Base-by-base conservation (phyloP, 2,113 vertebrate genomes). In the Ictalurus furcatus region DNA sequence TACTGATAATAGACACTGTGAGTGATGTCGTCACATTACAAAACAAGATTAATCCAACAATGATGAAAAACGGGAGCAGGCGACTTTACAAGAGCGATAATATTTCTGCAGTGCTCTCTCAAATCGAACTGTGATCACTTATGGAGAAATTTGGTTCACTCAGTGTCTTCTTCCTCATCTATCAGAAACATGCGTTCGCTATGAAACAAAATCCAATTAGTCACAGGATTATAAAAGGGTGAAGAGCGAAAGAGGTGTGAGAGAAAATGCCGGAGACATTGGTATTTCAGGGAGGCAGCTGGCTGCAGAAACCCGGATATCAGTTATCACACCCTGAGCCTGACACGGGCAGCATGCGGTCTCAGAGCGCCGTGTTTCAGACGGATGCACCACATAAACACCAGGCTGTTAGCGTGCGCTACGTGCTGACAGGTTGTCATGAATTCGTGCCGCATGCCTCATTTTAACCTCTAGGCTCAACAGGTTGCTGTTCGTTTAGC, bases 381-480 rank as follows among this genome's bases (percentile, higher is more conserved):
- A 73, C 80, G 58, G 74, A 89, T 34, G 84, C 79, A 83, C 61
- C 85, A 48, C 73, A 44, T 25, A 76, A 23, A 76, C 73, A 76
- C 73, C 81, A 86, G 85, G 61, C 83, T 65, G 83, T 48, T 63
- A 17, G 82, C 7, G 82, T 61, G 82, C 63, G 59, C 23, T 63
- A 40, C 30, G 82, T 63, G 82, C 13, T 84, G 82, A 65, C 82
- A 84, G 59, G 82, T 34, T 71, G n/a, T 94, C 93, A 94, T 93
- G 94, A 93, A 94, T 91, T 91, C 73, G 79, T 80, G 83, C 65
- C 65, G 80, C 90, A 90, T 88, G 92, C 83, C 82, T 90, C 37
- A 30, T 52, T 86, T 92, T 80, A 91, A 76, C 90, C 89, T 91
- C 87, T 88, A 56, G 40, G 73, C 76, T 67, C 61, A 40, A n/a